Percentiles rank a stretch among this genome's conserved stretches.
Evolutionary conservation across 2,888 invertebrate species (phyloP).

Genomic region (Lepidochitona cinerea): DNA sequence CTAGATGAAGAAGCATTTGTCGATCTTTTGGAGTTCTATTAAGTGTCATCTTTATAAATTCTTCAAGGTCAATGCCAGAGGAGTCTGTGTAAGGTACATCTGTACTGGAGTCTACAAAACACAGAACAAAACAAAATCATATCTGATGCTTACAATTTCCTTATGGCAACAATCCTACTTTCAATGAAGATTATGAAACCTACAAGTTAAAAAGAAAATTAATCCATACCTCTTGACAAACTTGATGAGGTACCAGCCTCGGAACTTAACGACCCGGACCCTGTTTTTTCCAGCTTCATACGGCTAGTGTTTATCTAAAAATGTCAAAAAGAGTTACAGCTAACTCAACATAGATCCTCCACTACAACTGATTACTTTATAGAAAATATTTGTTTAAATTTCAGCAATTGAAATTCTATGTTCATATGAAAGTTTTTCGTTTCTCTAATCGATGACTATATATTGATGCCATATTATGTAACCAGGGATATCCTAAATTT

Average conservation of each 20-base stretch:
- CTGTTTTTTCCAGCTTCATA: conserved; percentile 49
- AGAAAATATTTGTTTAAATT: no score
- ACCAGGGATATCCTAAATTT: no score
- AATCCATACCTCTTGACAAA: conserved; percentile 73
- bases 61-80: conserved; percentile 85
- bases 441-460: no score
- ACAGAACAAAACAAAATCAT: conserved; percentile 24
- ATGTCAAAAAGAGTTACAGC: no score
- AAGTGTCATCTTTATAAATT: conserved; percentile 90
- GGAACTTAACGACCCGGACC: conserved; percentile 63
- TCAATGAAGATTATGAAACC: neutral
- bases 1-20: conserved; percentile 86
- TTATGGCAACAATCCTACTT: no score
- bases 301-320: conserved; percentile 33
- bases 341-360: no score
- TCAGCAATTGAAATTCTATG: no score
- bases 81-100: conserved; percentile 79
- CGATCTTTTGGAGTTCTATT: conserved; percentile 93
- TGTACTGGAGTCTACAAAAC: conserved; percentile 79
- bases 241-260: conserved; percentile 69
- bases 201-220: neutral
- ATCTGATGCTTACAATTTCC: no score
- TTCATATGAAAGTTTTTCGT: no score
- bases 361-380: no score
- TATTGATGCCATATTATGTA: no score